Percentiles rank a stretch among this genome's conserved stretches.
phyloP scores from a whole-genome alignment of 2,113 vertebrate species.

The Microtus oregoni region DNA sequence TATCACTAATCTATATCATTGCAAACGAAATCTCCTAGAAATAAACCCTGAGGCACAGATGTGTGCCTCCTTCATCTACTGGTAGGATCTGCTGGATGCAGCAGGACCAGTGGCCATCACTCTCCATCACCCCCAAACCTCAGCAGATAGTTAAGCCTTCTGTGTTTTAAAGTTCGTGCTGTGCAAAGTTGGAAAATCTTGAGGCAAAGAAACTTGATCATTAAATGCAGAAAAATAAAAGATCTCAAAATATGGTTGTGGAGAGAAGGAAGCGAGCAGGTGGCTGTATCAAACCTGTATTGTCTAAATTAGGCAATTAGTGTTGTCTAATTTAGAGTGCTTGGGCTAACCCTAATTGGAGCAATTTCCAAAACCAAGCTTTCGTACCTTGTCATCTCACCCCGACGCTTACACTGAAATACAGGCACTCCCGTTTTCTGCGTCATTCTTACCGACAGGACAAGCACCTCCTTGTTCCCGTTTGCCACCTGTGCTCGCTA shows the following conservation, averaged over 20 bases:
- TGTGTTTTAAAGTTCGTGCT: background rate
- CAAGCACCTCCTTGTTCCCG: slow-evolving; percentile 39
- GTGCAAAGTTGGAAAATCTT: slow-evolving; percentile 65
- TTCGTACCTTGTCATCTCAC: slow-evolving; percentile 13
- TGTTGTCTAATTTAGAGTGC: background rate
- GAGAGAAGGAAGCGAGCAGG: background rate
- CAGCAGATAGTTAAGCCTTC: background rate
- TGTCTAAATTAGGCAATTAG: background rate
- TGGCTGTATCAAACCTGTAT: background rate
- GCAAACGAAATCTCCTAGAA: slow-evolving; percentile 37
- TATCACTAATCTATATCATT: background rate
- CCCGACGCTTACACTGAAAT: background rate
- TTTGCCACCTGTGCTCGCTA: slow-evolving; percentile 37
- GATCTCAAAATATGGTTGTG: slow-evolving; percentile 12
- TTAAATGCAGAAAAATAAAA: slow-evolving; percentile 10
- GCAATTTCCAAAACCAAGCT: slow-evolving; percentile 34
- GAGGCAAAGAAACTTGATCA: slow-evolving; percentile 68
- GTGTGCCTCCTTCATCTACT: background rate
- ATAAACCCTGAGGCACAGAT: background rate
- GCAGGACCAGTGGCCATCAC: background rate
- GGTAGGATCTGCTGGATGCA: background rate
- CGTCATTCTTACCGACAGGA: slow-evolving; percentile 9
- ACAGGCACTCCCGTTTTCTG: fast-evolving
- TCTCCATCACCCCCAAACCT: background rate
- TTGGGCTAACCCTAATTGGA: slow-evolving; percentile 22